These are phyloP conservation scores for Mola mola DNA, from an alignment of 2,113 vertebrate species.

Conservation along the genomic window DNA sequence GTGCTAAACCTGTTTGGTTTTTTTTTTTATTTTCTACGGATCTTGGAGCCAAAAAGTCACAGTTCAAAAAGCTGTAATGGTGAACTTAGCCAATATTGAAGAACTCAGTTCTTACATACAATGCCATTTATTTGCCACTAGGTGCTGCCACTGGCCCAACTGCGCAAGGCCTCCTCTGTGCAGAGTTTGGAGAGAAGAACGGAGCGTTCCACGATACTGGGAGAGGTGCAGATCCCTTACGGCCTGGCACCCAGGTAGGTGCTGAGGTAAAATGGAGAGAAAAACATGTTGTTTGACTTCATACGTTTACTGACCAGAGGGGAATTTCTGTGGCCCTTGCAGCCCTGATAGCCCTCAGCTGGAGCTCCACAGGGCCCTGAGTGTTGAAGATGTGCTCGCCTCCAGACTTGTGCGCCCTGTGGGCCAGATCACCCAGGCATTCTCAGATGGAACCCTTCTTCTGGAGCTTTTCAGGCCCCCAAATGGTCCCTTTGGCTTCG, in stretches of 20 bases:
- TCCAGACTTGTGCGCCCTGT: slow-evolving; percentile 79
- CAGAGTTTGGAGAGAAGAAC: slow-evolving; percentile 89
- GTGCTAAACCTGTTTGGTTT: neutral
- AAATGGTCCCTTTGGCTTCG: slow-evolving; percentile 88
- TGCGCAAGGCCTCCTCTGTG: slow-evolving; percentile 86
- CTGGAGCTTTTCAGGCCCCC: slow-evolving; percentile 87
- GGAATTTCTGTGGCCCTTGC: slow-evolving; percentile 17
- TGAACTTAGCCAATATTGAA: slow-evolving; percentile 10
- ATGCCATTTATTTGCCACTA: slow-evolving; percentile 75
- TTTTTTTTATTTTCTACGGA: slow-evolving; percentile 7
- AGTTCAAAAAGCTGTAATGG: slow-evolving; percentile 1
- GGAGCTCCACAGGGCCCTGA: slow-evolving; percentile 79
- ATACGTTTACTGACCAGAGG: neutral
- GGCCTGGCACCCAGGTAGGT: slow-evolving; percentile 82
- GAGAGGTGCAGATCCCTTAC: slow-evolving; percentile 71
- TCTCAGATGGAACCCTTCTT: slow-evolving; percentile 89
- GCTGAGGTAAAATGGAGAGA: neutral
- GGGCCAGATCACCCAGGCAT: slow-evolving; percentile 86
- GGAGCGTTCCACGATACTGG: slow-evolving; percentile 84
- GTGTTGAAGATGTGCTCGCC: slow-evolving; percentile 83
- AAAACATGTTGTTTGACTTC: neutral
- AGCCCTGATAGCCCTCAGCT: slow-evolving; percentile 70
- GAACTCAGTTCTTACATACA: slow-evolving; percentile 29
- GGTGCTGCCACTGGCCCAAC: slow-evolving; percentile 89
- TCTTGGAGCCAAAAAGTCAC: neutral